A percentile compares a stretch with the other conserved stretches of the same genome.
Evolutionary conservation across 2,888 invertebrate genomes (phyloP).

Genomic region (Campoplex nolae): DNA sequence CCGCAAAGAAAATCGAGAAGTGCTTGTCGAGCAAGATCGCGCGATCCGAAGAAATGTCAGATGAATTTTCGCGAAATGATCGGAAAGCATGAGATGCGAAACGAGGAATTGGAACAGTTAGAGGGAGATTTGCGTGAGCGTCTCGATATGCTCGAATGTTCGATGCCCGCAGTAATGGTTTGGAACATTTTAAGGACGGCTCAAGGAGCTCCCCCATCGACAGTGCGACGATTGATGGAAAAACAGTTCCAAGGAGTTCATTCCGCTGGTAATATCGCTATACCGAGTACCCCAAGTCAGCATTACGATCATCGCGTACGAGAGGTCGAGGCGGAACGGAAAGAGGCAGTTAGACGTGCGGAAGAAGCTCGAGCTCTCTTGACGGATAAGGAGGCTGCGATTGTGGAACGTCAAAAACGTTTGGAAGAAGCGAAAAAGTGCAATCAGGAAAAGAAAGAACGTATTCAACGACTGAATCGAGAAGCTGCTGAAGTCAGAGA

Average conservation of each 20-base stretch:
- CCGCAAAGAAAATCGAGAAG: slow-evolving; percentile 37
- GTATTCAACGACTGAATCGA: slow-evolving; percentile 72
- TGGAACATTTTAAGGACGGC: slow-evolving; percentile 86
- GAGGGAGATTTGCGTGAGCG: slow-evolving; percentile 86
- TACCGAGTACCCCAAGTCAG: slow-evolving; percentile 74
- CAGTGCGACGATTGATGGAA: slow-evolving; percentile 71
- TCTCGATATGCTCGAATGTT: slow-evolving; percentile 87
- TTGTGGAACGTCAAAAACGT: slow-evolving; percentile 71
- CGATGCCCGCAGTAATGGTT: slow-evolving; percentile 87
- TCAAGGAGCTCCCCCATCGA: slow-evolving; percentile 67
- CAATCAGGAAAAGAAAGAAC: slow-evolving; percentile 72
- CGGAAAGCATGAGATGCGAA: slow-evolving; percentile 86
- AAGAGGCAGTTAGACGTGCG: slow-evolving; percentile 73
- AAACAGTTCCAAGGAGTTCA: slow-evolving; percentile 72
- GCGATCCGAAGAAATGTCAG: slow-evolving; percentile 68
- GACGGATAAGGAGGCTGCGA: slow-evolving; percentile 69
- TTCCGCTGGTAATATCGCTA: slow-evolving; percentile 3
- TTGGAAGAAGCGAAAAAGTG: slow-evolving; percentile 75
- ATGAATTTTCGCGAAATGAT: slow-evolving; percentile 82
- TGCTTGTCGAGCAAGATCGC: slow-evolving; percentile 43
- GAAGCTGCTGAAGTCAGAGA: slow-evolving; percentile 72
- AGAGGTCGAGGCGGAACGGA: slow-evolving; percentile 78
- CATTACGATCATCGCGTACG: slow-evolving; percentile 79
- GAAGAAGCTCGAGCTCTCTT: slow-evolving; percentile 76
- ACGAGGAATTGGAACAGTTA: slow-evolving; percentile 85